Evolutionary conservation across 2,113 vertebrate genomes (phyloP), one percentile per base, ranked within the genome.

Genomic region (Furnarius figulus): DNA sequence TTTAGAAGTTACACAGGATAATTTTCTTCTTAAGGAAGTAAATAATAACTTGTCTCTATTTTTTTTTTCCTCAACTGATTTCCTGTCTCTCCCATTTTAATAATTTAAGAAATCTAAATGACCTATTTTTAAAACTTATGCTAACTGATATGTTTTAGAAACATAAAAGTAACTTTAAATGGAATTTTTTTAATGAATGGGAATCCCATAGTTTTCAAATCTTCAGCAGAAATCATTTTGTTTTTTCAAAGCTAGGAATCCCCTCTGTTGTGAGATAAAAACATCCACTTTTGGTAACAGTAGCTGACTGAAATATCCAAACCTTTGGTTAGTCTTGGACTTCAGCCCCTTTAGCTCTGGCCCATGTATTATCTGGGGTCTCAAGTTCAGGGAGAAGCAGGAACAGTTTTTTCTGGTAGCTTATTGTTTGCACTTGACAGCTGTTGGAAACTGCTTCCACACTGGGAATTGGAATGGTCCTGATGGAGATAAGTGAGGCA

Each of bases 391-490:
- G 39, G 46, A 80, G 67, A 80, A 80, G 56, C 63, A 87, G 83
- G 31, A 95, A 61, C 40, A 40, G 52, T 31, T 75, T 93, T 73
- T 84, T 55, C 87, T 75, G 52, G 62, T n/a, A 59, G 76, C 82
- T 92, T n/a, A 75, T 65, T 89, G 89, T 91, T 89, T 89, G 65
- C 74, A 30, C 55, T 65, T 75, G 81, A 83, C 82, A 92, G 89
- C 82, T 86, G 81, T 50, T 94, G 67, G 85, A 84, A 95, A 94
- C 61, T 87, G 91, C 94, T 90, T 86, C 86, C 86, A 83, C 2
- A 39, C 46, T 90, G 73, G 83, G 87, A 95, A 95, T 80, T 61
- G 84, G 75, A 80, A 84, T 84, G 84, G 83, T 87, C 40, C 18
- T 55, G 87, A 75, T 80, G 87, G 83, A 93, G 83, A 75, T 76